Evolutionary conservation across 37 sponge, comb jelly and placozoan genomes (phyloP), one percentile per base, ranked within the genome.

Genomic region (Hexactinellida sp.): DNA sequence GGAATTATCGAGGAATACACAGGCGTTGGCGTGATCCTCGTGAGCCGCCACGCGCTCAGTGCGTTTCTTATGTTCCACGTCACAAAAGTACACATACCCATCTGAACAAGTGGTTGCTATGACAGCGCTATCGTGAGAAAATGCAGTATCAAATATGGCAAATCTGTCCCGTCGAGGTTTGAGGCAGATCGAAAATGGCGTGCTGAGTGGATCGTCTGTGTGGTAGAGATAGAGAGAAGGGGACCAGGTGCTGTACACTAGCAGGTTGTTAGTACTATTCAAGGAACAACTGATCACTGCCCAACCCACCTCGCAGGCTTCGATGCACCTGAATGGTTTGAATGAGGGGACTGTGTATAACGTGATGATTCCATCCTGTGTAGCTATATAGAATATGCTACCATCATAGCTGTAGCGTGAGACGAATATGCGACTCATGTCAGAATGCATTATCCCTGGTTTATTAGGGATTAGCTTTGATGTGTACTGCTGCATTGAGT

Each of bases 171-270:
- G 52, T 28, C 37, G 41, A 37, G 85, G 84, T n/a, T 39, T 39
- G 28, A 63, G 76, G 3, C 5, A 21, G 76, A 63, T 63, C 37
- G 19, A 34, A 19, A 82, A 82, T 39, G 39, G 47, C 5, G 47
- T 39, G 19, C 28, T 24, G 47, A 38, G 7, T 5, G 47, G 47
- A 9, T 13, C 84, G 5, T 83, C 47, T 25, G 19, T 30, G 7
- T 24, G 84, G 47, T 83, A 39, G 28, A 83, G 47, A 23, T 83
- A 63, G 3, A 63, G 32, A n/a, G 32, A 10, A 10, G 88, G 88
- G 32, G 89, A 90, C 95, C 95, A 94, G 13, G 91, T 94, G 54
- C 90, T 89, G 85, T 94, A 94, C 21, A 76, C 55, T 23, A 94
- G 86, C 36, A 89, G 55, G 35, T 38, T 84, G 19, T 41, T 28